These are phyloP conservation scores for Cryptosula pallasiana DNA, from an alignment of 2,888 invertebrate species.

Conservation along the genomic window DNA sequence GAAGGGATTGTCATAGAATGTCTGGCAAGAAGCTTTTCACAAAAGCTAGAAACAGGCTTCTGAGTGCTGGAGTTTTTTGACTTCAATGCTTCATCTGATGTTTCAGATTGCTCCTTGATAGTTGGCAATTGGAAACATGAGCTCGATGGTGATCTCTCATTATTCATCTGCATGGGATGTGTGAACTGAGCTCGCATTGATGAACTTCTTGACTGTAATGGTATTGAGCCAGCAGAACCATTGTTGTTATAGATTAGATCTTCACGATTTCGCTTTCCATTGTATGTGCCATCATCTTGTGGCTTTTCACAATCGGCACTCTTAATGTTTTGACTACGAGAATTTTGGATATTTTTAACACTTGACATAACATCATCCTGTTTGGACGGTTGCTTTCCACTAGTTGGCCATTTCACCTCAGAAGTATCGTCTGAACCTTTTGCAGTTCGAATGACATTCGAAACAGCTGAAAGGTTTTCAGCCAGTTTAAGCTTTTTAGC, in stretches of 20 bases:
- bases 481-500: no score
- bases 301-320: no score
- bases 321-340: no score
- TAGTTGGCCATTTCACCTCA: no score
- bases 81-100: neutral
- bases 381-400: no score
- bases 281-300: neutral
- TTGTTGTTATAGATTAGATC: neutral
- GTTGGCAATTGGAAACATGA: neutral
- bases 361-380: no score
- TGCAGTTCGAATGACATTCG: no score
- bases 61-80: neutral
- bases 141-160: neutral
- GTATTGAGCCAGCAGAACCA: neutral
- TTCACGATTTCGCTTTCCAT: neutral
- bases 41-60: neutral
- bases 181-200: neutral
- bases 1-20: neutral
- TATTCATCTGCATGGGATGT: neutral
- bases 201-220: no score
- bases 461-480: no score
- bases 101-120: neutral
- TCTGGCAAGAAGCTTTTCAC: neutral
- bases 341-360: no score
- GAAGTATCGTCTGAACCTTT: no score